These are phyloP conservation scores for Hyperoplus lanceolatus DNA, from an alignment of 2,797 vertebrate genomes.

Conservation along the genomic window DNA sequence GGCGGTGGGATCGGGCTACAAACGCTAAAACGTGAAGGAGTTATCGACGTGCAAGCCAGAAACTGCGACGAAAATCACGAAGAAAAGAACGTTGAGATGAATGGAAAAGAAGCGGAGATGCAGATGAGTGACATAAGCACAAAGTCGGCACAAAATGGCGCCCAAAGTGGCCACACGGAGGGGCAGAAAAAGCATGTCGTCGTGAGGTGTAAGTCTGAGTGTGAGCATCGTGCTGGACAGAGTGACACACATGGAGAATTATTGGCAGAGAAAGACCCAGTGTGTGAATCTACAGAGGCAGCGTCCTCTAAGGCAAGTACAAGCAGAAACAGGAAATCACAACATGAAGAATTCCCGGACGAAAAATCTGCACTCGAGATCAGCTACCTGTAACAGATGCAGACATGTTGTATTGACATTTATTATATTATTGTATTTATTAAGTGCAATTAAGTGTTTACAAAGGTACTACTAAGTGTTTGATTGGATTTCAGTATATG, in stretches of 20 bases:
- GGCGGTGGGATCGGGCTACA: conserved; percentile 65
- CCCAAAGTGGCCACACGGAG: conserved; percentile 46
- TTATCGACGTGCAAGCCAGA: not conserved
- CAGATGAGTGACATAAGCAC: conserved; percentile 63
- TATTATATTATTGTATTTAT: not conserved
- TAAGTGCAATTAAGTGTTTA: no score
- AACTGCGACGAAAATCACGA: conserved; percentile 41
- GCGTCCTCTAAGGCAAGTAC: conserved; percentile 27
- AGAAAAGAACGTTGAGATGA: conserved; percentile 47
- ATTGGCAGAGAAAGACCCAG: conserved; percentile 24
- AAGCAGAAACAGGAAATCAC: conserved; percentile 36
- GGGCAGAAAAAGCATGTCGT: conserved; percentile 30
- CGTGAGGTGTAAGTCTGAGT: conserved; percentile 28
- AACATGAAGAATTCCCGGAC: conserved; percentile 55
- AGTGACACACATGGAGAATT: conserved; percentile 23
- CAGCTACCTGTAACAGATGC: conserved; percentile 77
- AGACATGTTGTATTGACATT: no score
- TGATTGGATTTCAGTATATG: not conserved
- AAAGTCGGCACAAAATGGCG: conserved; percentile 57
- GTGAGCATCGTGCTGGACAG: conserved; percentile 9
- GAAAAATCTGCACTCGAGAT: conserved; percentile 75
- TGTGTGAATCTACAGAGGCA: conserved; percentile 29
- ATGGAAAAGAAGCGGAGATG: conserved; percentile 41
- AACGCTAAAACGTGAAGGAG: conserved; percentile 49
- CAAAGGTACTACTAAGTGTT: no score